Base-by-base conservation (phyloP, 1,140 invertebrate genomes). In the Coptotermes formosanus region DNA sequence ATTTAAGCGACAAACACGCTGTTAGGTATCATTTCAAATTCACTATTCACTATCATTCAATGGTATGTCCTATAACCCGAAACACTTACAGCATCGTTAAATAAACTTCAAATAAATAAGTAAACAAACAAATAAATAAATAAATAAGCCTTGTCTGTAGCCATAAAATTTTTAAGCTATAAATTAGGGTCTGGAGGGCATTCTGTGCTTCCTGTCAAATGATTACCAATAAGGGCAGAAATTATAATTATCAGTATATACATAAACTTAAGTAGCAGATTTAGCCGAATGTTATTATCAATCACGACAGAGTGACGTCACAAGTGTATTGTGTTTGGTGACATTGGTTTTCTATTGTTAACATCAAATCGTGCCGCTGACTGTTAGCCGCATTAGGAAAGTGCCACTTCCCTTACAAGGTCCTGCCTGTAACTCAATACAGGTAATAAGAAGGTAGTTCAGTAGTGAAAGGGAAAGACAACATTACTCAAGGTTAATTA, bases 281-380 rank as follows among this genome's bases (percentile, higher is more conserved):
- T 75, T n/a, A 25, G 59, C 16, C 9, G 25, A 25, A n/a, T 19
- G 25, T 64, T 25, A 19, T 8, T 25, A 64, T 64, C 19, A 19
- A 25, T 64, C 21, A 48, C 48, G 16, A 64, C 16, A 64, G 9
- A 30, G 3, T 75, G 64, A 75, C 64, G 64, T 75, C 64, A 75
- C 25, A n/a, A n/a, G 2, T 14, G 25, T 2, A 75, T 75, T 75
- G 64, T 75, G 25, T 25, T 75, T 75, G 64, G 64, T 75, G 64
- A 75, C 64, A 75, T 75, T 75, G 64, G 25, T 75, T 75, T 75
- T 30, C n/a, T 75, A 75, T 75, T 75, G 64, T 75, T 75, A 75
- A 75, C 25, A 75, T 75, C 25, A 25, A 25, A 75, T 75, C 64
- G 64, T 75, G 64, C 64, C n/a, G 25, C 8, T 75, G 64, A n/a